Percentiles rank a stretch among this genome's conserved stretches.
Conservation (phyloP, 1,140 invertebrate genomes). For the Macrocentrus cingulum region DNA sequence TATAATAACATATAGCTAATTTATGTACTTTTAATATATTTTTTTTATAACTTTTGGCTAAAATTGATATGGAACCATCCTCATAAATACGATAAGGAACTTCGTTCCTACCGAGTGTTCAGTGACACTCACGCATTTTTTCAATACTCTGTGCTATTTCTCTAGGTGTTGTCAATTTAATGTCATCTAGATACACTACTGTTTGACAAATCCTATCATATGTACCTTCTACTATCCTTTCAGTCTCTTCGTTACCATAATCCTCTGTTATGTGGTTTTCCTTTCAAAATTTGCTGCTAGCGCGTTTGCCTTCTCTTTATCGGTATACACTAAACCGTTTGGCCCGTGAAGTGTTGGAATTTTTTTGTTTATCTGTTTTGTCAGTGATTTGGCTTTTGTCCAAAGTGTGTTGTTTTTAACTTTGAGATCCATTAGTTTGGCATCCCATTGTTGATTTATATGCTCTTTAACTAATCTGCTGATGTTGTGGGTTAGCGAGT, state of each 20-base stretch:
- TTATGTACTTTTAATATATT: too few relatives aligned
- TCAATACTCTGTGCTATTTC: conserved; percentile 14
- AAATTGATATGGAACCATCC: conserved; percentile 15
- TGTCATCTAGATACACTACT: not conserved
- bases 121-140: conserved; percentile 35
- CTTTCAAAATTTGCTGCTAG: conserved; percentile 18
- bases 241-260: not conserved
- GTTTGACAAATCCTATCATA: not conserved
- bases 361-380: conserved; percentile 12
- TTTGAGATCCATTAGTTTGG: conserved; percentile 28
- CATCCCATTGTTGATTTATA: conserved; percentile 24
- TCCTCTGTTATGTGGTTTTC: conserved; percentile 20
- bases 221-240: not conserved
- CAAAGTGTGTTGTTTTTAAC: conserved; percentile 28
- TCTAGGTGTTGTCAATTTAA: not conserved
- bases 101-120: conserved; percentile 28
- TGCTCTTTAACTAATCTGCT: conserved; percentile 23
- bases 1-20: too few relatives aligned
- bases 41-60: too few relatives aligned
- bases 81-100: conserved; percentile 34
- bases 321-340: conserved; percentile 1
- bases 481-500: conserved; percentile 12
- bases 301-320: conserved; percentile 23
- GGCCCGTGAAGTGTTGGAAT: conserved; percentile 21
- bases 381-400: conserved; percentile 28